phyloP scores from a whole-genome alignment of 2,113 vertebrate genomes.

The Sialia sialis region DNA sequence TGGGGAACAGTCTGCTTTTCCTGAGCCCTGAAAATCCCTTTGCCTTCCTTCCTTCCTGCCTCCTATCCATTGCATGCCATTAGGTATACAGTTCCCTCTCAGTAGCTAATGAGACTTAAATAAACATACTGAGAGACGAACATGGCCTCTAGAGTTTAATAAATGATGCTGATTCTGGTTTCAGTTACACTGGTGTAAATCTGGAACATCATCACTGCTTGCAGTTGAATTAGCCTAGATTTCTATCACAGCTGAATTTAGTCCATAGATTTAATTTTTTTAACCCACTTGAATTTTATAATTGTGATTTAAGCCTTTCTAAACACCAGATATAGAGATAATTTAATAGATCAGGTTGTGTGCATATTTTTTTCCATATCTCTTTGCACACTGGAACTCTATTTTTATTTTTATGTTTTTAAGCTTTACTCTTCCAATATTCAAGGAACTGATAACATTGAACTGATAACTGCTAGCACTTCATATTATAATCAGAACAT shows the following conservation, averaged over 20 bases:
- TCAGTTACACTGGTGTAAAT: constrained; percentile 41
- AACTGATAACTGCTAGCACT: not conserved
- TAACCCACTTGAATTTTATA: not conserved
- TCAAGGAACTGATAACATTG: not conserved
- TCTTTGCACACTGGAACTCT: not conserved
- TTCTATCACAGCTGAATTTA: not conserved
- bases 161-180: constrained; percentile 55
- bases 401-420: not conserved
- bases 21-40: constrained; percentile 2
- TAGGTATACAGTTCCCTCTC: constrained; percentile 43
- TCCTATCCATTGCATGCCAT: constrained; percentile 27
- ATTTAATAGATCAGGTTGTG: not conserved
- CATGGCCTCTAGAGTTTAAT: constrained; percentile 48
- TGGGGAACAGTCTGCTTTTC: not conserved
- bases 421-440: not conserved
- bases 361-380: not conserved
- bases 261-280: not conserved
- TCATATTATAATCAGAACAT: not conserved
- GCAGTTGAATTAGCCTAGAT: constrained; percentile 16
- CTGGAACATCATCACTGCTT: constrained; percentile 13
- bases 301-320: not conserved
- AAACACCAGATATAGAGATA: not conserved
- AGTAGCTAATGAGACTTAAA: constrained; percentile 58
- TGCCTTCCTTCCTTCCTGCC: not conserved
- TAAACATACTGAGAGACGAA: constrained; percentile 46